Base-by-base conservation (phyloP, 2,797 vertebrate species). In the Melanotaenia nigrans region DNA sequence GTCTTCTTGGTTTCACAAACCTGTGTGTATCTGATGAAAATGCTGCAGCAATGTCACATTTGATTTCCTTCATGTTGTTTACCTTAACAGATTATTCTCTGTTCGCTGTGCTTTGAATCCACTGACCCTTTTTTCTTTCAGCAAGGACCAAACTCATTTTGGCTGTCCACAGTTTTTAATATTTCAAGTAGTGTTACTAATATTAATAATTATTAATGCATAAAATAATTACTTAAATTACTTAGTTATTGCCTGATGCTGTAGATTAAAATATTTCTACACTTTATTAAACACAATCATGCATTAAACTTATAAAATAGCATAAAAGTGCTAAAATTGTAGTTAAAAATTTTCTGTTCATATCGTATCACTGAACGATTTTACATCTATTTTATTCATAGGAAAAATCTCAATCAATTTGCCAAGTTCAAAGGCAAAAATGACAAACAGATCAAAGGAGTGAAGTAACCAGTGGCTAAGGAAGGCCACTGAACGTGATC, bases 401-500 rank as follows among this genome's bases (percentile, higher is more conserved):
- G 16, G 3, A 38, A 40, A 16, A 35, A 5, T 40, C 16, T 35
- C 25, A 73, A 38, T 20, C 22, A 14, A 33, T 1, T 45, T 24
- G 24, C 4, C 2, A 56, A 69, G 18, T 30, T 38, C 33, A 65
- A 63, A 53, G 24, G 20, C 16, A 65, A 18, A 54, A 64, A 28
- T 42, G 9, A 20, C 30, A 9, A 35, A 61, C 12, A 20, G 24
- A 24, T 33, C 25, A 3, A 5, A 60, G 0, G 3, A 66, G 11
- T 71, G n/a, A 68, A 36, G 7, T 33, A 49, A 69, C 33, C 28
- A 4, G 4, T 20, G 5, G 53, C 64, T 63, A 60, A 54, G 1
- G 20, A 72, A 78, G 22, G 4, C 61, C 5, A 56, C 5, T 68
- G 35, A 65, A 58, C 47, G 24, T 60, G 36, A 66, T 67, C 33